Base-by-base conservation (phyloP, 1,140 invertebrate genomes). In the Ceratina japonica region DNA sequence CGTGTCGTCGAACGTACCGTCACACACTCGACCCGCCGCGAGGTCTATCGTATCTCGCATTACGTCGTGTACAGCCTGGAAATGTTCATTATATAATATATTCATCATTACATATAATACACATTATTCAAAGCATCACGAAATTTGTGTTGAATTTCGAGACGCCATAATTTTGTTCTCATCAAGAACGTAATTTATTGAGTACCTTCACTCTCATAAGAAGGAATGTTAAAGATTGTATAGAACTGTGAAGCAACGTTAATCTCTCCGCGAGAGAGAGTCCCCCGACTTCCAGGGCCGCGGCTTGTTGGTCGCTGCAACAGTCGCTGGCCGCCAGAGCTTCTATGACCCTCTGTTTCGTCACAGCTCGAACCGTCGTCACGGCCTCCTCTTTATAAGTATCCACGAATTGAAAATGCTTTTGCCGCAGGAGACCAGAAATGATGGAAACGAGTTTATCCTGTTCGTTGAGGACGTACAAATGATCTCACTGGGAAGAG, bases 261-360 rank as follows among this genome's bases (percentile, higher is more conserved):
- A 98, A 94, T 95, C 98, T 97, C 90, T 98, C 96, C 73, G 93
- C 93, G 79, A 96, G 94, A 84, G 94, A 95, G 74, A 96, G 87
- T 49, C 92, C 90, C 54, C 89, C 89, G 27, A 93, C 89, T 89
- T 93, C 92, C 0, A 93, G 82, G 44, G 90, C 91, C 8, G 92
- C 91, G 12, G 92, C 92, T 82, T 92, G 91, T 71, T 93, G 92
- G 86, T 93, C 92, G 59, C 91, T 93, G 63, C 91, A 92, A 81
- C 89, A 91, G 71, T 96, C 95, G 84, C 94, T 94, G 75, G 94
- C 94, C 86, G 95, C 94, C 69, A 97, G 91, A 51, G 96, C 95
- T 92, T 97, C 96, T 85, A 97, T 97, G 51, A 97, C 94, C 81
- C 95, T 95, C 93, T 98, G 97, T 93, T 99, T 99, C 10, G 98